Evolutionary conservation across 92 coral and sea anemone genomes (phyloP), one percentile per base, ranked within the genome.

Genomic region (Ricordea florida): DNA sequence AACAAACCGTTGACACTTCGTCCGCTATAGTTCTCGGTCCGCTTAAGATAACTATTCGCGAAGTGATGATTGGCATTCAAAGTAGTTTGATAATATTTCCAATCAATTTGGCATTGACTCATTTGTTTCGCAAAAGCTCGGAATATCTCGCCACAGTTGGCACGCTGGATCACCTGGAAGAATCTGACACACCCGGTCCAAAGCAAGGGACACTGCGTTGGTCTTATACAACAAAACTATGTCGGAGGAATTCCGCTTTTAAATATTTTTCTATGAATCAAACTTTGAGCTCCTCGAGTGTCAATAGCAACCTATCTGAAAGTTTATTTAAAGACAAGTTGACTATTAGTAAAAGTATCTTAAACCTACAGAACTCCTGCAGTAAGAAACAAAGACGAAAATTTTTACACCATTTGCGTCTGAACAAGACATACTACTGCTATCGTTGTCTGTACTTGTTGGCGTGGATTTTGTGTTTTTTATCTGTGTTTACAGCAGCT

Each of bases 31-130:
- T 73, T 69, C 83, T 93, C 27, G 98, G 98, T n/a, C 94, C 98
- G 7, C 25, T 93, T 25, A 85, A 80, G 42, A 74, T 93, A 24
- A 88, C 85, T 29, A 24, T 93, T 26, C 84, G 90, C 10, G 89
- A 81, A 34, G 82, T 93, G 11, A 79, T 90, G 44, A 83, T 93
- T 8, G 98, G 98, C 14, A 60, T 90, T 25, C 98, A 93, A 49
- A 93, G 98, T 70, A 86, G 98, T 22, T 42, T 93, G 1, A 81
- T 93, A 18, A 86, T 90, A 14, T 70, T 93, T 38, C 98, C 98
- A 3, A 74, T 93, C 1, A 93, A 93, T 59, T 43, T 93, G 28
- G 76, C 78, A 21, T 57, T 93, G 0, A 88, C 86, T 10, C 89
- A 79, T 27, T 47, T 93, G 16, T 93, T 93, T 62, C 90, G 98